These are phyloP conservation scores for Cynopterus brachyotis DNA, from an alignment of 2,113 vertebrate genomes.

Conservation along the genomic window DNA sequence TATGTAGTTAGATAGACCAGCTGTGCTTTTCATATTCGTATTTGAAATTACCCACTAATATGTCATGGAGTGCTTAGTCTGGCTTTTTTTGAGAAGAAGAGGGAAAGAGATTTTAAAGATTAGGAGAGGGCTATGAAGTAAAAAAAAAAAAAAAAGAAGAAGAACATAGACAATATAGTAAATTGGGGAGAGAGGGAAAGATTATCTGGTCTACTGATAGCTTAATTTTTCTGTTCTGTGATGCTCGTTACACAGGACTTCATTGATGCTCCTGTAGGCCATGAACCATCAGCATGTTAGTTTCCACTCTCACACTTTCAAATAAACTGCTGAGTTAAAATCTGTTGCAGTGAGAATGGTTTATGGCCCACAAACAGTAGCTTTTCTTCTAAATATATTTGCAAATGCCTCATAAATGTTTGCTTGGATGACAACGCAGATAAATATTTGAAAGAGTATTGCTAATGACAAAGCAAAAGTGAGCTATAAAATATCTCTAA, in stretches of 20 bases:
- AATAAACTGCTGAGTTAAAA: conserved; percentile 71
- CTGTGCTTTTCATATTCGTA: not conserved
- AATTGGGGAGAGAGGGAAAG: not conserved
- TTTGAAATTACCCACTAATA: not conserved
- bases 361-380: conserved; percentile 70
- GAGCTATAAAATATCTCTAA: conserved; percentile 61
- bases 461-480: conserved; percentile 65
- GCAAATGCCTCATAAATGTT: conserved; percentile 70
- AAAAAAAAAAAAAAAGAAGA: too few relatives aligned
- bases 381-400: conserved; percentile 72
- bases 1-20: not conserved
- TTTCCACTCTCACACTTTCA: conserved; percentile 58
- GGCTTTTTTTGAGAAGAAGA: not conserved
- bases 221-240: not conserved
- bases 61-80: not conserved
- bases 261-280: conserved; percentile 2
- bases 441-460: conserved; percentile 75
- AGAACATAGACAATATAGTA: not conserved
- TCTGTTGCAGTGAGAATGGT: conserved; percentile 51
- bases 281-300: conserved; percentile 22
- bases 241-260: not conserved
- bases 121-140: not conserved
- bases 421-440: conserved; percentile 62
- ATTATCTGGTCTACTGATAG: not conserved
- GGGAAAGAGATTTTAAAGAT: not conserved